Evolutionary conservation across 2,888 invertebrate species (phyloP).

Genomic region (Troides aeacus): DNA sequence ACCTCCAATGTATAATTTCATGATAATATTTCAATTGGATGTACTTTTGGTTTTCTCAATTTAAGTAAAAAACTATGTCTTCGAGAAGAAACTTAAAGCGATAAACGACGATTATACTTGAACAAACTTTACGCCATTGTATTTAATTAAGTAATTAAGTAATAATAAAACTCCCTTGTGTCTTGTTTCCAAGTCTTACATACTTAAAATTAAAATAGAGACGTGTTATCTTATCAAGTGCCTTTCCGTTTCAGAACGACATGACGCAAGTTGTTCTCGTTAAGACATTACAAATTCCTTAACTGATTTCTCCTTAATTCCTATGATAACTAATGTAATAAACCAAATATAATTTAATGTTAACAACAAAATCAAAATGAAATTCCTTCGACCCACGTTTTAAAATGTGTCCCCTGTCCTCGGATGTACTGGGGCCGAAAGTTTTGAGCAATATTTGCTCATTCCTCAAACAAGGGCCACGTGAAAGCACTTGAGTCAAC

Average conservation of each 20-base stretch:
- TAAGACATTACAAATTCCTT: neutral
- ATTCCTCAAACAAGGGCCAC: slow-evolving; percentile 28
- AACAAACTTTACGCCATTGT: no score
- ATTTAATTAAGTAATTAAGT: no score
- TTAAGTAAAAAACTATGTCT: neutral
- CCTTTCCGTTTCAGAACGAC: no score
- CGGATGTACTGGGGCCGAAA: slow-evolving; percentile 20
- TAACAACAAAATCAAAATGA: slow-evolving; percentile 3
- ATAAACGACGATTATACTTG: no score
- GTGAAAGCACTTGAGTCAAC: slow-evolving; percentile 31
- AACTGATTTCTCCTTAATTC: neutral
- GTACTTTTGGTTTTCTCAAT: neutral
- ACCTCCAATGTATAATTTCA: neutral
- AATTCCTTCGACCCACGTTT: neutral
- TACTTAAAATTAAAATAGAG: no score
- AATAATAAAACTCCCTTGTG: no score
- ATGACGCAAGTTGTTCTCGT: no score
- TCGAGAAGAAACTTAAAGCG: no score
- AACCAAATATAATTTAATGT: neutral
- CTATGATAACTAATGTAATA: neutral
- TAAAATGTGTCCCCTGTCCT: slow-evolving; percentile 12
- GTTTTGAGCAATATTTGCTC: slow-evolving; percentile 30
- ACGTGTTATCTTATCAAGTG: no score
- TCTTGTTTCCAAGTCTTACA: no score
- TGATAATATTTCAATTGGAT: neutral